A percentile compares a stretch with the other conserved stretches of the same genome.
Evolutionary conservation across 1,140 invertebrate species (phyloP).

Genomic region (Trichoplusia ni): DNA sequence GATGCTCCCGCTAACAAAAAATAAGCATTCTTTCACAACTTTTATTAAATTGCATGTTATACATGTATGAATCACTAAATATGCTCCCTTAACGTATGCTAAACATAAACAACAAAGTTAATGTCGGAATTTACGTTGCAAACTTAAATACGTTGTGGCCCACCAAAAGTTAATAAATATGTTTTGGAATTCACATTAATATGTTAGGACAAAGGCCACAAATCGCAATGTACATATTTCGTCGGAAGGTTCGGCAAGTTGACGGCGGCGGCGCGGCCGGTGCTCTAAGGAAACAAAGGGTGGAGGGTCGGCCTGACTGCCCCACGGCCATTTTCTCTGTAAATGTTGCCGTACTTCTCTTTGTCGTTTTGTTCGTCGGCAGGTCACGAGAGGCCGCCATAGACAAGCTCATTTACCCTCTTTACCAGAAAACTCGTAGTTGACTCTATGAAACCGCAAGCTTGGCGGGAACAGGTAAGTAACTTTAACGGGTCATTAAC

Average conservation of each 20-base stretch:
- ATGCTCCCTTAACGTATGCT: not conserved
- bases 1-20: conserved; percentile 13
- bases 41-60: conserved; percentile 28
- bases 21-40: conserved; percentile 24
- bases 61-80: conserved; percentile 2
- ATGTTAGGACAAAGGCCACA: conserved; percentile 36
- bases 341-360: conserved; percentile 67
- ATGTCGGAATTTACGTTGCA: conserved; percentile 10
- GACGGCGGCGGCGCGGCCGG: conserved; percentile 40
- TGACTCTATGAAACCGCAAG: conserved; percentile 65
- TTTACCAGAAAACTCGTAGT: conserved; percentile 59
- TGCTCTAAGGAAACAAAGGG: conserved; percentile 69
- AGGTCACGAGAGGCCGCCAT: conserved; percentile 62
- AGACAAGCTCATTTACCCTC: conserved; percentile 64
- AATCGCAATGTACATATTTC: conserved; percentile 37
- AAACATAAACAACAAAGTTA: conserved; percentile 12
- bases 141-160: conserved; percentile 5
- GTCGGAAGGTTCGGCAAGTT: conserved; percentile 54
- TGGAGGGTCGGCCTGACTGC: conserved; percentile 56
- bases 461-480: conserved; percentile 58
- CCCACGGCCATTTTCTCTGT: conserved; percentile 71
- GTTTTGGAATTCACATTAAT: conserved; percentile 43
- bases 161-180: conserved; percentile 38
- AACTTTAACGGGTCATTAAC: conserved; percentile 70
- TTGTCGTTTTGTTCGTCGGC: conserved; percentile 64